Evolutionary conservation across 2,113 vertebrate genomes (phyloP), one percentile per base, ranked within the genome.

Genomic region (Paracanthobrama guichenoti): DNA sequence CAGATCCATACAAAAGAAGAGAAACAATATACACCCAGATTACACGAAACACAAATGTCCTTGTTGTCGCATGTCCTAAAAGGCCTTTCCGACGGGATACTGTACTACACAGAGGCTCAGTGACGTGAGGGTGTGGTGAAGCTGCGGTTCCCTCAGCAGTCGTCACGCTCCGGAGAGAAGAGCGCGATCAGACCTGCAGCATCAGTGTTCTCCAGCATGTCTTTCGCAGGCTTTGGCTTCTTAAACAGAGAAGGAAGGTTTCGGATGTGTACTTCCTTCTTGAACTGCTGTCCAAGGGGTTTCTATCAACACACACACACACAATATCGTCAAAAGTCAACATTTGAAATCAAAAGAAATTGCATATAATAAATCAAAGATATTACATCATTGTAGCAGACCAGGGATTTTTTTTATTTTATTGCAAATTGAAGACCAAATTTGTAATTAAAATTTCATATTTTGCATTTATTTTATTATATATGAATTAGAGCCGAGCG

Each of bases 191-290:
- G 93, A 46, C 92, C 91, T 26, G 88, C 44, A 12, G 91, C 88
- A 59, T 96, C 95, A 42, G 66, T 94, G 79, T 92, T 93, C 72
- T 93, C 93, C 90, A 94, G 59, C 67, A 93, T 60, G n/a, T 98
- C 97, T 84, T 94, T 95, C 78, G 93, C 0, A 42, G 94, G 93
- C 91, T 97, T 97, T 50, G 92, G 90, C 87, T 95, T 97, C 92
- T 99, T 98, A 91, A 97, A 99, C 88, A 99, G 96, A 14, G 96
- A 96, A 1, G 97, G 98, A 86, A 99, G 96, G 91, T 99, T 99
- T 90, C 96, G 95, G 92, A 99, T 99, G 86, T 99, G 98, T 88
- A 99, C 97, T 91, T 99, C 97, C 91, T 99, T 99, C 89, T 96
- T 97, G 90, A 99, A 99, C 90, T 99, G 97, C 91, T 99, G 96